Conservation (phyloP, 1,140 invertebrate species). For the Melitaea cinxia region DNA sequence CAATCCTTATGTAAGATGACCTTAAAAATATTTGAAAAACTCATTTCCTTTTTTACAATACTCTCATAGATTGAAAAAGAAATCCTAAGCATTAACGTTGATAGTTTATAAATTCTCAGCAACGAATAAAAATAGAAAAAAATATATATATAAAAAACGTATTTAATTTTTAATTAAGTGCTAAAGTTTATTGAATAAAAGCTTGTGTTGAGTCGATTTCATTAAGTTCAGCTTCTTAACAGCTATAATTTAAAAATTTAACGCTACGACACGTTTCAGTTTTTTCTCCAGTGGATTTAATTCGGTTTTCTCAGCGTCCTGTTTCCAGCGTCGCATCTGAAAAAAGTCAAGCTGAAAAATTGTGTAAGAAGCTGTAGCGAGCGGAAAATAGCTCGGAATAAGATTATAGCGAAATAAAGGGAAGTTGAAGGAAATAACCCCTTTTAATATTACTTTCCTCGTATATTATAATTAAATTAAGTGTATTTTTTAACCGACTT, state of each 20-base stretch:
- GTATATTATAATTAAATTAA: neutral
- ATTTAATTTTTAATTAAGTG: too few species aligned
- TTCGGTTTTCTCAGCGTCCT: conserved; percentile 31
- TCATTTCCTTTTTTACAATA: too few species aligned
- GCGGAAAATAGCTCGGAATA: conserved; percentile 33
- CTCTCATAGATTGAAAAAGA: too few species aligned
- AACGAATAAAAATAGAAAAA: too few species aligned
- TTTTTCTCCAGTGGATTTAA: conserved; percentile 32
- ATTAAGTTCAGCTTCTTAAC: conserved; percentile 10
- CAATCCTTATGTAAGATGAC: too few species aligned
- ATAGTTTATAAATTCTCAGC: too few species aligned
- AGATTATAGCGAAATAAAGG: conserved; percentile 36
- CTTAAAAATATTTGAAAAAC: too few species aligned
- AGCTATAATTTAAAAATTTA: conserved; percentile 29
- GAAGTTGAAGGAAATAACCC: conserved; percentile 25
- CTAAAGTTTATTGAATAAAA: neutral
- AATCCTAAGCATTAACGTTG: too few species aligned
- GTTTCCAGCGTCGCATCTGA: conserved; percentile 21
- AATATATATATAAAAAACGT: too few species aligned
- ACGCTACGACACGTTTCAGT: conserved; percentile 30
- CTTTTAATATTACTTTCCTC: conserved; percentile 8
- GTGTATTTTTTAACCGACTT: neutral
- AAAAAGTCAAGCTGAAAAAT: conserved; percentile 37
- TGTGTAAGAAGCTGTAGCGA: conserved; percentile 29
- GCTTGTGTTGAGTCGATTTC: neutral